These are phyloP conservation scores for Bucorvus abyssinicus DNA, from an alignment of 2,797 vertebrate species.

Conservation along the genomic window DNA sequence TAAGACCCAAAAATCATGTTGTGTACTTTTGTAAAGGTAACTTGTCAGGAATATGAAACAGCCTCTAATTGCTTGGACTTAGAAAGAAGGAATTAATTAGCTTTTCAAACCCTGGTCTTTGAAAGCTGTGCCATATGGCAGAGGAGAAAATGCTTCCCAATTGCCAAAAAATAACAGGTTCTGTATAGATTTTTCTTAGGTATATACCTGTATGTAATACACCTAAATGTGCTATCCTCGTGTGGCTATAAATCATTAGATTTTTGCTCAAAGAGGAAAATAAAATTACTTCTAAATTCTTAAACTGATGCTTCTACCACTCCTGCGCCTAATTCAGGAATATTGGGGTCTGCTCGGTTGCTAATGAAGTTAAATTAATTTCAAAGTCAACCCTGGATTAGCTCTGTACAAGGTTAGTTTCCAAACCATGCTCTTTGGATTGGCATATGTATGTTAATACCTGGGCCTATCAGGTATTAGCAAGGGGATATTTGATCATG, in stretches of 20 bases:
- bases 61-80: neutral
- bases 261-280: neutral
- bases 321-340: neutral
- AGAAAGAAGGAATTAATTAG: neutral
- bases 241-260: neutral
- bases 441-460: neutral
- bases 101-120: neutral
- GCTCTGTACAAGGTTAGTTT: neutral
- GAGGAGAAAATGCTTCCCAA: neutral
- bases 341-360: neutral
- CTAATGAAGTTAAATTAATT: neutral
- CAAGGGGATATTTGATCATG: neutral
- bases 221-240: neutral
- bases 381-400: neutral
- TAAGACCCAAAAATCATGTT: neutral
- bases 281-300: neutral
- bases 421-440: neutral
- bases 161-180: neutral
- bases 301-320: neutral
- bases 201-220: neutral
- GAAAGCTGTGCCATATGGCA: neutral
- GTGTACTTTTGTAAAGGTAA: neutral
- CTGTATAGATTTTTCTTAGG: neutral
- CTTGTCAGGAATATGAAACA: neutral
- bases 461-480: neutral